These are phyloP conservation scores for Syrmaticus mikado DNA, from an alignment of 2,113 vertebrate species.

Conservation along the genomic window DNA sequence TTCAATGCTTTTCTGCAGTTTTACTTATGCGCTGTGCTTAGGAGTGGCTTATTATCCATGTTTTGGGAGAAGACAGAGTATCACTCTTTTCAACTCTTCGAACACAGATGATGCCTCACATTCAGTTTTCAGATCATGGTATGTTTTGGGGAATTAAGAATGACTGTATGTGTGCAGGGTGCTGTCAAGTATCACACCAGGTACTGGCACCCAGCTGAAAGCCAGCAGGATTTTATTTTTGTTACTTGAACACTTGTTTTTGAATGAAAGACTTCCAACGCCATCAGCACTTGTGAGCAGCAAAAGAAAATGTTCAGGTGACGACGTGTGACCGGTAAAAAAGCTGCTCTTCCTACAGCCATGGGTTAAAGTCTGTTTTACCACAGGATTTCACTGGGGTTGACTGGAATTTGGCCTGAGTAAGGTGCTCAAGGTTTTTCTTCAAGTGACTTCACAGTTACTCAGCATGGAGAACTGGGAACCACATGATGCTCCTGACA, in stretches of 20 bases:
- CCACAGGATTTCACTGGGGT: conserved; percentile 5
- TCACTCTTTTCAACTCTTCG: conserved; percentile 30
- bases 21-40: not conserved
- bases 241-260: not conserved
- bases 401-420: conserved; percentile 44
- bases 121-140: not conserved
- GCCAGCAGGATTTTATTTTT: not conserved
- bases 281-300: not conserved
- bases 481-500: conserved; percentile 36
- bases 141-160: not conserved
- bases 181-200: not conserved
- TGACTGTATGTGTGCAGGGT: not conserved
- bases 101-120: not conserved
- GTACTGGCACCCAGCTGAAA: not conserved
- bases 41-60: conserved; percentile 5
- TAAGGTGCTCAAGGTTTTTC: conserved; percentile 40
- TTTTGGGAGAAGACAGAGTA: conserved; percentile 10
- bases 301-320: conserved; percentile 16
- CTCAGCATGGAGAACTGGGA: conserved; percentile 6
- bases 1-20: not conserved
- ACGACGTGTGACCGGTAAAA: not conserved
- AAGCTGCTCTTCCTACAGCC: conserved; percentile 24
- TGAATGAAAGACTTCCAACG: not conserved
- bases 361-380: not conserved
- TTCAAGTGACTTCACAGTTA: conserved; percentile 56